Base-by-base conservation (phyloP, 2,113 vertebrate species). In the zebrafish (Danio rerio) region DNA sequence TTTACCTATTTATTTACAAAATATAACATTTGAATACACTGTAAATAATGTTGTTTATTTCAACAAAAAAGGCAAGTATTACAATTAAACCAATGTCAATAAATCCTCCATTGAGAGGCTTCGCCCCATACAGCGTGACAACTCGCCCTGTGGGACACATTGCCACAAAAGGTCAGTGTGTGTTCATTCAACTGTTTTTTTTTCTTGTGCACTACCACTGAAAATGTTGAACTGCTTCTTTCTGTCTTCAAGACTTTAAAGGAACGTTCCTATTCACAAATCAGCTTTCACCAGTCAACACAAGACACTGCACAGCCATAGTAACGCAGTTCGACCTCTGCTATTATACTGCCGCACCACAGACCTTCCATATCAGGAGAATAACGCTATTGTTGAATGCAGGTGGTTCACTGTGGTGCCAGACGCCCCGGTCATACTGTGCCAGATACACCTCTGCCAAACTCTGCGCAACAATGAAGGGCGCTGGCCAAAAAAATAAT, bases 371-470 rank as follows among this genome's bases (percentile, higher is more conserved):
- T 76, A 84, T 88, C 81, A 73, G 84, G 71, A 43, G 86, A 75
- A 10, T 15, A 13, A 21, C 63, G 43, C 75, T 84, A 89, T 92
- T 91, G 92, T 92, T 89, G 73, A 84, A 70, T 18, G 20, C 83
- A 90, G 86, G 84, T 84, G 89, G 87, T 88, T 68, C 83, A 15
- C 71, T 65, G 49, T 76, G 6, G 74, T 84, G 90, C 90, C 88
- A 92, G 89, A 79, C 15, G 12, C 21, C 18, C 10, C 18, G 61
- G 52, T 53, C 47, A 20, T 18, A 47, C 11, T 43, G 68, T 71
- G 45, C 59, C 76, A 76, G 55, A 13, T 40, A 31, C 43, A 52
- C 3, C 65, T 56, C 81, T 86, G 85, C 85, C 85, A 83, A 59
- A 74, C 50, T 42, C 77, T 77, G 50, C 21, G 65, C 53, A 80